Base-by-base conservation (phyloP, 2,797 vertebrate species). In the Danio choprae region DNA sequence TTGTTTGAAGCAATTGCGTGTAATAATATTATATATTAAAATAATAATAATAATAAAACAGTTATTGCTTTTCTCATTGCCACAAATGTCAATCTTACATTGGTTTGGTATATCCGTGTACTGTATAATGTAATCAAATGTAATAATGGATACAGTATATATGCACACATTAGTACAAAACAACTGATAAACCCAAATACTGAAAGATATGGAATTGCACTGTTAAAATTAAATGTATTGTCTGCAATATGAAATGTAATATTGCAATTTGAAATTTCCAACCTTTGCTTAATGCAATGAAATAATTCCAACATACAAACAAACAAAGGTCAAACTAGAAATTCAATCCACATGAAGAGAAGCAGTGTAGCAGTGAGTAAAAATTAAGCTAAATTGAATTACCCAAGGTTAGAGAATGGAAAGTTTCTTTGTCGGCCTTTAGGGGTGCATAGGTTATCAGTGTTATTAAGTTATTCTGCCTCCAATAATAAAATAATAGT, bases 201-300 rank as follows among this genome's bases (percentile, higher is more conserved):
- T 56, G 5, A 56, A 12, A 22, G 55, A 58, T 11, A 22, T 58
- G 11, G 8, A 50, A 15, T 36, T 36, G 13, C 36, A 13, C 38
- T 53, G 16, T 18, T 60, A 1, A 36, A 40, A 40, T 40, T 12
- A 68, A 7, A 3, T 2, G 0, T 18, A 0, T 53, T 38, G 11
- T 6, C 6, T 18, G 53, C 6, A 43, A 69, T 22, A 38, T 0
- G 0, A 51, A 68, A 50, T 5, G 9, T n/a, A 69, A 38, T 51
- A 29, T 29, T 50, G 22, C 8, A 51, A 67, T 53, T 70, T 40
- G 70, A 56, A 70, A 70, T 53, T 38, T 36, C 40, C 40, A 55
- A 41, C 2, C 16, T 20, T 13, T 4, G 70, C 10, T 13, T 20
- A 48, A 64, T 43, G 1, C 4, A 64, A 43, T 53, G 10, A 64